A percentile compares a stretch with the other conserved stretches of the same genome.
Evolutionary conservation across 2,113 vertebrate genomes (phyloP).

Genomic region (Zosterops japonicus): DNA sequence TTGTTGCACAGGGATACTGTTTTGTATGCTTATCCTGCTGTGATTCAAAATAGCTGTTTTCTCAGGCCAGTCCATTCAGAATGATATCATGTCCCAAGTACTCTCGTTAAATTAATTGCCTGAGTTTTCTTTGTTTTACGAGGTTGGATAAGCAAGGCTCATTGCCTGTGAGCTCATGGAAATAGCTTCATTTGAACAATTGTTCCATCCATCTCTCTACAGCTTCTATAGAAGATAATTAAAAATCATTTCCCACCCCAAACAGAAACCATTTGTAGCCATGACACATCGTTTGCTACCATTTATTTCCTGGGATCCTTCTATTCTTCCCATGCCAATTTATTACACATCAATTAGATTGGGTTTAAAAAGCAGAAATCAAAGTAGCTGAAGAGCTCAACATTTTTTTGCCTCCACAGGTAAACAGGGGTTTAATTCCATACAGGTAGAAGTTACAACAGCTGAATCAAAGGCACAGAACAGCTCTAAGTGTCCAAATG

Average conservation of each 20-base stretch:
- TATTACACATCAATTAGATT: not conserved
- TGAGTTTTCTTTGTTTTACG: not conserved
- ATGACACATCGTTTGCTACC: not conserved
- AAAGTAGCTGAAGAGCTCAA: not conserved
- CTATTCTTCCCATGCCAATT: not conserved
- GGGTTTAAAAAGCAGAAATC: not conserved
- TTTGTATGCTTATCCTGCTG: not conserved
- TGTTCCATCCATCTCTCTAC: conserved; percentile 7
- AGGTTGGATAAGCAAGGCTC: not conserved
- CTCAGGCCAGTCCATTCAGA: not conserved
- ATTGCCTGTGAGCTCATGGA: conserved; percentile 21
- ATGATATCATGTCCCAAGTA: conserved; percentile 17
- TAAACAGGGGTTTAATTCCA: not conserved
- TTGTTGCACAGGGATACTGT: not conserved
- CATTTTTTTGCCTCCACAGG: not conserved
- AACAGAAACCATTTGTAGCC: not conserved
- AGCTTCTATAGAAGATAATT: not conserved
- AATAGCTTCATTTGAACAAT: not conserved
- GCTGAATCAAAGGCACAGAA: not conserved
- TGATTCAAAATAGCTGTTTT: conserved; percentile 19
- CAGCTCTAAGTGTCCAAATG: not conserved
- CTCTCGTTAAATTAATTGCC: conserved; percentile 31
- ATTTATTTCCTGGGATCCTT: not conserved
- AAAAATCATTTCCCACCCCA: not conserved
- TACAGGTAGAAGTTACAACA: not conserved